Base-by-base conservation (phyloP, 2,888 invertebrate species). In the Eurytoma adleriae region DNA sequence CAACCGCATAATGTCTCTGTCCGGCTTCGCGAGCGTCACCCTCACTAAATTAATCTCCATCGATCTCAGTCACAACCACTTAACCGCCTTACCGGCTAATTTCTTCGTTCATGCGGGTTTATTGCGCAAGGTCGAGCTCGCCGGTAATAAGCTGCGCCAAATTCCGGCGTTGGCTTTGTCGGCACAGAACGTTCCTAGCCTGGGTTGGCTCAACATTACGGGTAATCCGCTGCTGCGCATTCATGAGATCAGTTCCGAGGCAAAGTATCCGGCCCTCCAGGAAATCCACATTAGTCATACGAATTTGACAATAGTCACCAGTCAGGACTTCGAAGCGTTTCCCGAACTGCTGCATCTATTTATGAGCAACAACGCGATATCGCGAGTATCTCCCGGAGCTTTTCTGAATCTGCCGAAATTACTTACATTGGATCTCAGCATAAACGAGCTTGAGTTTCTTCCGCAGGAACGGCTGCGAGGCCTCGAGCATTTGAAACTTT, bases 391-490 rank as follows among this genome's bases (percentile, higher is more conserved):
- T 2, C 96, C 97, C 0, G 95, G 96, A 59, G 96, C 97, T 72
- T 97, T 98, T 89, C 94, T 94, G 71, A 95, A 94, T 85, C 92
- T 97, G 50, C 94, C 95, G 64, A 95, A 94, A 89, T 92, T 98
- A 82, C 92, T 96, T 77, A 95, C 95, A 14, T 92, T 98, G 77
- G 96, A 97, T 91, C 91, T 97, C 83, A 96, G 96, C 84, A 92
- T 95, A 85, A 97, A 97, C 90, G 95, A 96, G 89, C 92, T 98
- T 85, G 96, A 96, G 90, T 92, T 95, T 83, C 91, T 98, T 86
- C 96, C 97, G 18, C 95, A 95, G 89, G 97, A 97, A 89, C 93
- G 97, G 83, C 92, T 98, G 82, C 95, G 95, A 89, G 96, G 96
- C 50, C 91, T 98, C 71, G 93, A 93, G 84, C 93, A 95, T 79